A percentile compares a stretch with the other conserved stretches of the same genome.
Conservation (phyloP, 2,888 invertebrate species). For the Balanococcus diminutus region DNA sequence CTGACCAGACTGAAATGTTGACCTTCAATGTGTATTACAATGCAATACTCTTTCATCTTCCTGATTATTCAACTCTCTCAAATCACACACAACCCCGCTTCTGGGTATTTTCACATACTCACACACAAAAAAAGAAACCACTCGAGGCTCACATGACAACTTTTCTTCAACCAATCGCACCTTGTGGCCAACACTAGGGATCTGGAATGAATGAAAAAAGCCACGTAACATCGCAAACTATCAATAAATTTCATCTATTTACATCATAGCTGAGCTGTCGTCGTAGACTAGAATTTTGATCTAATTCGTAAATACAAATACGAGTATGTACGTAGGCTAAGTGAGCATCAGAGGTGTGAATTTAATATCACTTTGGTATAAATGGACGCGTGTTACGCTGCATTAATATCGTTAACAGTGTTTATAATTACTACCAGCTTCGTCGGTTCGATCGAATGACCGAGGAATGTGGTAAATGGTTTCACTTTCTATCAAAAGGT, state of each 20-base stretch:
- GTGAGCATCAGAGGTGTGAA: neutral
- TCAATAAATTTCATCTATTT: slow-evolving; percentile 13
- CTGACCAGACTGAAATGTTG: too few relatives aligned
- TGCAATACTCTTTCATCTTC: too few relatives aligned
- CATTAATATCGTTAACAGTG: slow-evolving; percentile 46
- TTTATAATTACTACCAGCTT: slow-evolving; percentile 41
- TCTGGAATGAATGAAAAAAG: neutral
- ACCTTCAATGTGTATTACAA: too few relatives aligned
- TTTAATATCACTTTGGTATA: slow-evolving; percentile 18
- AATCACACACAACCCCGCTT: neutral
- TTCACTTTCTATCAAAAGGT: slow-evolving; percentile 50
- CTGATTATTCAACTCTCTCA: neutral
- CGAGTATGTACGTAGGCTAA: neutral
- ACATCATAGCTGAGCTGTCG: neutral
- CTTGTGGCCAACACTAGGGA: neutral
- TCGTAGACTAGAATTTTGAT: neutral
- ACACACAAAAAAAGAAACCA: neutral
- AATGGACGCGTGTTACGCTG: slow-evolving; percentile 44
- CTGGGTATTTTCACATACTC: neutral
- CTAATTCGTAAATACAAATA: neutral
- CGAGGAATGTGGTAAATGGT: slow-evolving; percentile 43
- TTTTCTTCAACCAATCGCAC: neutral
- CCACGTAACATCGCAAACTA: neutral
- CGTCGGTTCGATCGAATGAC: slow-evolving; percentile 37
- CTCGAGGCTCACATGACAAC: neutral